phyloP scores from a whole-genome alignment of 2,113 vertebrate genomes.

The Alethe castanea region DNA sequence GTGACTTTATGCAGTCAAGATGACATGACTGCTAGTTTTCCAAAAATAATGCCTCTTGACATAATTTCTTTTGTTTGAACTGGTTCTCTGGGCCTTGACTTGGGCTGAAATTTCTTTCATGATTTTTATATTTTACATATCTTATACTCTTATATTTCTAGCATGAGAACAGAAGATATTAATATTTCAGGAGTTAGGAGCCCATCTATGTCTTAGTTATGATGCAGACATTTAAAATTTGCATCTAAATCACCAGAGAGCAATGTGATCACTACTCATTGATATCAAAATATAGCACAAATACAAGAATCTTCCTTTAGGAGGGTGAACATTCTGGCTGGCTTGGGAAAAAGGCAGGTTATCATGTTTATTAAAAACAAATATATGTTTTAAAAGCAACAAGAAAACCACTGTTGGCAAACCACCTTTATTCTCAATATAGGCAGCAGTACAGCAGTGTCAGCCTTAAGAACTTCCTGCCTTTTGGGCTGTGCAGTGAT shows the following conservation, averaged over 20 bases:
- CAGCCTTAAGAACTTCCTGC: slow-evolving; percentile 80
- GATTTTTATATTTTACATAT: neutral
- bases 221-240: neutral
- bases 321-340: neutral
- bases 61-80: neutral
- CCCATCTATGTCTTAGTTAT: neutral
- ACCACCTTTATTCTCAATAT: neutral
- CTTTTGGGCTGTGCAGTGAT: slow-evolving; percentile 87
- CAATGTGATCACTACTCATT: neutral
- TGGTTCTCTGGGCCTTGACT: neutral
- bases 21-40: neutral
- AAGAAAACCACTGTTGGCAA: neutral
- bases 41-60: neutral
- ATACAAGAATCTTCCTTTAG: neutral
- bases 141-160: neutral
- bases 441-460: slow-evolving; percentile 75
- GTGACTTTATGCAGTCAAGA: neutral
- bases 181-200: neutral
- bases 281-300: neutral
- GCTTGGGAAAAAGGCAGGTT: neutral
- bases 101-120: neutral
- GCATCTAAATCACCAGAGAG: neutral
- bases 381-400: neutral
- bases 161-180: neutral
- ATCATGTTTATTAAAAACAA: neutral